Conservation (phyloP, 2,797 vertebrate genomes). For the Fistularia tabacaria region DNA sequence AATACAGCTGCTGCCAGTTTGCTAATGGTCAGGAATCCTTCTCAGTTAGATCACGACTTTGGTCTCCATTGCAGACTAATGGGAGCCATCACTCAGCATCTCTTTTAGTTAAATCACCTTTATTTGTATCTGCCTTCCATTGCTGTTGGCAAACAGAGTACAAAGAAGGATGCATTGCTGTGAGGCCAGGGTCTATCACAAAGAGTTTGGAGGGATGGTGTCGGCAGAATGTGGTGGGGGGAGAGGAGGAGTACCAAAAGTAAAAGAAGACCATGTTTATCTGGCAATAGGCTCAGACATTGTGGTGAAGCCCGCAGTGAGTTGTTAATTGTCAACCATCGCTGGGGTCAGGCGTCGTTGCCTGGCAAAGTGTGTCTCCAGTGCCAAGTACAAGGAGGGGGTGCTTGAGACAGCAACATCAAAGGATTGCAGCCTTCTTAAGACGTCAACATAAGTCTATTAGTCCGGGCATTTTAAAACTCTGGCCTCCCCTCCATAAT, state of each 20-base stretch:
- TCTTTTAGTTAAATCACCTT: slow-evolving; percentile 85
- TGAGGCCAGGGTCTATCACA: too few relatives aligned
- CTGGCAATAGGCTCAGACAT: slow-evolving; percentile 46
- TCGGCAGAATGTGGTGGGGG: slow-evolving; percentile 35
- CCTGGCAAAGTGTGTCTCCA: slow-evolving; percentile 70
- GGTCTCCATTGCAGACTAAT: slow-evolving; percentile 81
- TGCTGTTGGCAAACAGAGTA: slow-evolving; percentile 65
- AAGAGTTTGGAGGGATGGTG: slow-evolving; percentile 10
- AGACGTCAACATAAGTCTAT: slow-evolving; percentile 73
- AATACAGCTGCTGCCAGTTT: slow-evolving; percentile 75
- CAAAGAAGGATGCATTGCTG: slow-evolving; percentile 68
- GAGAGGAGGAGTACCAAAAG: too few relatives aligned
- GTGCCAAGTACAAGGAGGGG: slow-evolving; percentile 66
- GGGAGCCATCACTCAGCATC: slow-evolving; percentile 82
- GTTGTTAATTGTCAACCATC: slow-evolving; percentile 72
- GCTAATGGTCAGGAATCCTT: slow-evolving; percentile 82
- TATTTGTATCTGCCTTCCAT: slow-evolving; percentile 81
- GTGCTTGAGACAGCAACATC: slow-evolving; percentile 53
- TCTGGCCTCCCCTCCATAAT: slow-evolving; percentile 62
- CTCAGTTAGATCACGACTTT: slow-evolving; percentile 80
- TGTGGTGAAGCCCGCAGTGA: slow-evolving; percentile 49
- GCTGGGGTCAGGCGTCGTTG: slow-evolving; percentile 67
- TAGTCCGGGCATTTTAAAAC: slow-evolving; percentile 75
- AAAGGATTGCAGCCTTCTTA: slow-evolving; percentile 71
- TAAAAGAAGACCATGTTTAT: slow-evolving; percentile 33